Evolutionary conservation across 2,113 vertebrate species (phyloP), one percentile per base, ranked within the genome.

Genomic region (Nematolebias whitei): DNA sequence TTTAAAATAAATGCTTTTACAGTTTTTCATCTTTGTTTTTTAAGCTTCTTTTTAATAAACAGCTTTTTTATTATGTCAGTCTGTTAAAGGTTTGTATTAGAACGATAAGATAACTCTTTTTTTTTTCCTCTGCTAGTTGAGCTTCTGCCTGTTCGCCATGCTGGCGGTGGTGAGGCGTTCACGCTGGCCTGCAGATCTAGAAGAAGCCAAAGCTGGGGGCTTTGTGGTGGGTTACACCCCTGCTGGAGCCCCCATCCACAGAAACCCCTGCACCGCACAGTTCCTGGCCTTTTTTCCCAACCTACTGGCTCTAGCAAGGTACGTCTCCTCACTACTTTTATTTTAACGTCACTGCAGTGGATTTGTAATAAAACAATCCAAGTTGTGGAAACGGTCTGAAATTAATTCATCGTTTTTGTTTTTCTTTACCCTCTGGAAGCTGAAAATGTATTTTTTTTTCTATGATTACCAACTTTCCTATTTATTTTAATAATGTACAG

Each of bases 301-400:
- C 87, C 91, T 99, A 56, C 92, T 99, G 59, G 91, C 93, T 65
- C 93, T 99, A 9, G 94, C 98, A 90, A 96, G 96, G 98, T 99
- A 80, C 0, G 1, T 15, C n/a, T 26, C 5, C 60, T 12, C 3
- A 12, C 7, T 38, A 1, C 19, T 12, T 22, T 20, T 16, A 19
- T 23, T 41, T 12, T 16, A 3, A 23, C 3, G 5, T 14, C 8
- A 2, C n/a, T 35, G 20, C 12, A 38, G 12, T 39, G 2, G 4
- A 7, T 19, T 54, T 38, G 16, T 35, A 35, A 2, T 51, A 16
- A 51, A 51, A 15, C 14, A 29, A 15, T 15, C 38, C 13, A 26
- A 8, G 23, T 16, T 18, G 2, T 47, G 16, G 1, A 47, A 47
- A 10, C 43, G 4, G 12, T 2, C 12, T 10, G 38, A 39, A 13